Base-by-base conservation (phyloP, 1,140 invertebrate genomes). In the Megalopta genalis region DNA sequence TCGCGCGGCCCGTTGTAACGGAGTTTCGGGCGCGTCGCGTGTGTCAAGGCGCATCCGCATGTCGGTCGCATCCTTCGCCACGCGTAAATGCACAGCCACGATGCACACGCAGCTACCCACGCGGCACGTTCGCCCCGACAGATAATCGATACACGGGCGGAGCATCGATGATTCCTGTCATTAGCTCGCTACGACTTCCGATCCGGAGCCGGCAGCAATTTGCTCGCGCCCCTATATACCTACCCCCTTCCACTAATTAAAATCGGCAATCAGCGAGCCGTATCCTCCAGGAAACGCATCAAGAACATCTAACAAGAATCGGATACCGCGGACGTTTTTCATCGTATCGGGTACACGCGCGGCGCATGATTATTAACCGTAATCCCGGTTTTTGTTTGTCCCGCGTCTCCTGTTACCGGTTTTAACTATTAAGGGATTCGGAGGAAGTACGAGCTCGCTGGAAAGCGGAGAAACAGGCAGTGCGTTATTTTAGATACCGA, bases 91-190 rank as follows among this genome's bases (percentile, higher is more conserved):
- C 52, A 49, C 69, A 76, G 52, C n/a, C 65, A 16, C 60, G 81
- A 52, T 83, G 76, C 83, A 70, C 71, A 54, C 69, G 74, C 73
- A 59, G 68, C 80, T 16, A 23, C 73, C 4, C 57, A 49, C 82
- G 63, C 46, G 82, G 78, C 82, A 84, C 76, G 82, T 82, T 32
- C 49, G 49, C 27, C n/a, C n/a, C 81, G 88, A 90, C 88, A 84
- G 85, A 89, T 90, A 90, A 91, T 90, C 90, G 88, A 91, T 91
- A 89, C 63, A n/a, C 25, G 49, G 54, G 68, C n/a, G 39, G 52
- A 71, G 81, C 83, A 78, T 82, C 86, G 85, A 89, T 89, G 88
- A 90, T 89, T 90, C 88, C 86, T 88, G 88, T 90, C 88, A 90
- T 82, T 68, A 82, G 64, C 27, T 49, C 49, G 70, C 27, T 57